phyloP scores from a whole-genome alignment of 2,797 vertebrate genomes.

The Octomys mimax region DNA sequence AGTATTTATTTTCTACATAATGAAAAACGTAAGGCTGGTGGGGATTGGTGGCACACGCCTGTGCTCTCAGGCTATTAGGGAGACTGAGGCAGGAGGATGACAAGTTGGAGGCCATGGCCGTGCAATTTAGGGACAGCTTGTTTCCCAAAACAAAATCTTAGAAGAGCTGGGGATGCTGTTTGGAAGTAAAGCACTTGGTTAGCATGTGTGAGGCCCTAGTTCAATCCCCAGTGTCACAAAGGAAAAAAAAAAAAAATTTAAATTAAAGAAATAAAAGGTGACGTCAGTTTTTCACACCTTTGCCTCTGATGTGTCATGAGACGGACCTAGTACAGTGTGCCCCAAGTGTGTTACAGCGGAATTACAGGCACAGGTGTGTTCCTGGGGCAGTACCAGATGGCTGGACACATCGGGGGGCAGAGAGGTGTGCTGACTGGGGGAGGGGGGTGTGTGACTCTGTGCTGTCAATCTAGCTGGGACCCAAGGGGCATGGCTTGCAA shows the following conservation, averaged over 20 bases:
- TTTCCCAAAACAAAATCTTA: neutral
- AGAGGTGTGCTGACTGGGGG: no score
- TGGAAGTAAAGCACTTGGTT: neutral
- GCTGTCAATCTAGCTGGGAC: neutral
- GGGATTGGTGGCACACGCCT: neutral
- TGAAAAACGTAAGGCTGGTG: neutral
- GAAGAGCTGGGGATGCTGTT: neutral
- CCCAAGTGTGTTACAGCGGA: neutral
- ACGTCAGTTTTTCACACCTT: neutral
- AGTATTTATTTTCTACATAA: neutral
- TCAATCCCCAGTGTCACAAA: neutral
- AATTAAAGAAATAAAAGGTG: no score
- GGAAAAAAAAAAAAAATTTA: no score
- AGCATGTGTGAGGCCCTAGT: neutral
- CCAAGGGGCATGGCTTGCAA: no score
- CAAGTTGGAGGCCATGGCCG: neutral
- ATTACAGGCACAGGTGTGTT: neutral
- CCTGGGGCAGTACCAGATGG: neutral
- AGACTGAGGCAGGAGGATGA: neutral
- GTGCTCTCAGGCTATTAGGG: neutral
- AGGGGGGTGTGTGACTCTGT: no score
- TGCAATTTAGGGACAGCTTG: neutral
- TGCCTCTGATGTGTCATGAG: neutral
- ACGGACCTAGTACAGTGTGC: neutral
- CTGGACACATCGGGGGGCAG: no score